Conservation (phyloP, 1,140 invertebrate species). For the Stratiolaelaps scimitus region DNA sequence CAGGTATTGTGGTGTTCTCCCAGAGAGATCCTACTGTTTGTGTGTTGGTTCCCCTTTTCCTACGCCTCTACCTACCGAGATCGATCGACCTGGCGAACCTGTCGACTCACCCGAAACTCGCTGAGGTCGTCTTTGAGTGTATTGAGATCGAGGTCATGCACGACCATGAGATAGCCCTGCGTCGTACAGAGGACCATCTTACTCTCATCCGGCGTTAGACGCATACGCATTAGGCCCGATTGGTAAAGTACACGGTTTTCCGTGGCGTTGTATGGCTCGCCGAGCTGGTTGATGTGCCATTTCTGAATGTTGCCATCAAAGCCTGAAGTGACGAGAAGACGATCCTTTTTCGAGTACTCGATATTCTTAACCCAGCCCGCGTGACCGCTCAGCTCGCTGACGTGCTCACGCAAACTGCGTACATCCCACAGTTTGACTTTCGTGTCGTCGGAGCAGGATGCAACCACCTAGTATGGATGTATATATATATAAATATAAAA, state of each 20-base stretch:
- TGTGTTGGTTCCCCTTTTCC: background rate
- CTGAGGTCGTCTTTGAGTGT: slow-evolving; percentile 63
- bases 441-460: slow-evolving; percentile 81
- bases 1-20: too few relatives aligned
- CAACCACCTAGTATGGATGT: slow-evolving; percentile 81
- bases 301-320: slow-evolving; percentile 85
- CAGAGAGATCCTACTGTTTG: background rate
- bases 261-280: slow-evolving; percentile 44
- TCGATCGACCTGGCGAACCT: too few relatives aligned
- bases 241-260: slow-evolving; percentile 69
- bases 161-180: slow-evolving; percentile 71
- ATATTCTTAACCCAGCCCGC: slow-evolving; percentile 94
- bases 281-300: slow-evolving; percentile 76
- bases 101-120: slow-evolving; percentile 59
- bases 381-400: slow-evolving; percentile 66
- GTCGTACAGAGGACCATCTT: slow-evolving; percentile 83
- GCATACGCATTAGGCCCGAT: slow-evolving; percentile 71
- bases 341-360: slow-evolving; percentile 73
- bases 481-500: slow-evolving; percentile 52
- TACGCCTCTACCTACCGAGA: background rate
- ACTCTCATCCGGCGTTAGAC: slow-evolving; percentile 63
- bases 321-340: slow-evolving; percentile 72
- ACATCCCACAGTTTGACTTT: slow-evolving; percentile 84
- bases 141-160: slow-evolving; percentile 70
- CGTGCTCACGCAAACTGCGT: slow-evolving; percentile 54